Evolutionary conservation across 2,888 invertebrate genomes (phyloP).

Genomic region (Scaptomyza reducta): DNA sequence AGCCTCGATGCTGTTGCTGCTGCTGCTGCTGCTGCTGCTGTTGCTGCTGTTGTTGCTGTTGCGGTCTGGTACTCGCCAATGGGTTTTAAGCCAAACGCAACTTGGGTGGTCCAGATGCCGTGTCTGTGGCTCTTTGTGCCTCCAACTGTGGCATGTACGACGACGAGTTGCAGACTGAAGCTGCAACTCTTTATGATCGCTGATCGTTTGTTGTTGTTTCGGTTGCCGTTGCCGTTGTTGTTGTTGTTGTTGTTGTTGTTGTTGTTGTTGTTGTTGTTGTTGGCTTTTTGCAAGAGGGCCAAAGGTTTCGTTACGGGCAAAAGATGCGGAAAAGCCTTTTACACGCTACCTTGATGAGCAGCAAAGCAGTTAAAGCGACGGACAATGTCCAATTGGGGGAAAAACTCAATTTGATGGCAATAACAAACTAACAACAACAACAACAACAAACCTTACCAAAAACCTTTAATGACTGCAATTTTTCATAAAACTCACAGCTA

Average conservation of each 20-base stretch:
- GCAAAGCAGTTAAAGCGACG: background rate
- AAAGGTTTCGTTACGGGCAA: conserved; percentile 61
- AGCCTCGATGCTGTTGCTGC: conserved; percentile 49
- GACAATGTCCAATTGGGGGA: conserved; percentile 37
- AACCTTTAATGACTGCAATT: conserved; percentile 68
- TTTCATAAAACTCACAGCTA: conserved; percentile 69
- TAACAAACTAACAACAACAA: conserved; percentile 11
- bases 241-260: conserved; percentile 15
- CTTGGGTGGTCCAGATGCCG: conserved; percentile 79
- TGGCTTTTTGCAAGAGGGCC: conserved; percentile 56
- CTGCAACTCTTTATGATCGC: conserved; percentile 35
- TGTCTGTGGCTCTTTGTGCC: conserved; percentile 54
- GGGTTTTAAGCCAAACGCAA: conserved; percentile 63
- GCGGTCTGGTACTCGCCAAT: conserved; percentile 51
- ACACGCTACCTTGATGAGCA: conserved; percentile 46
- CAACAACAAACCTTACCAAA: background rate
- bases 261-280: conserved; percentile 24
- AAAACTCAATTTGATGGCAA: conserved; percentile 65
- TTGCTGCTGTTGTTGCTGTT: conserved; percentile 36
- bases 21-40: conserved; percentile 25
- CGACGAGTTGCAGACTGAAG: conserved; percentile 3
- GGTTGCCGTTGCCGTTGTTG: conserved; percentile 14
- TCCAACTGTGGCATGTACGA: conserved; percentile 47
- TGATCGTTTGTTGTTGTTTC: conserved; percentile 15
- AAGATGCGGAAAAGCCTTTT: conserved; percentile 65